Evolutionary conservation across 2,797 vertebrate species (phyloP).

Genomic region (Tapirus indicus): DNA sequence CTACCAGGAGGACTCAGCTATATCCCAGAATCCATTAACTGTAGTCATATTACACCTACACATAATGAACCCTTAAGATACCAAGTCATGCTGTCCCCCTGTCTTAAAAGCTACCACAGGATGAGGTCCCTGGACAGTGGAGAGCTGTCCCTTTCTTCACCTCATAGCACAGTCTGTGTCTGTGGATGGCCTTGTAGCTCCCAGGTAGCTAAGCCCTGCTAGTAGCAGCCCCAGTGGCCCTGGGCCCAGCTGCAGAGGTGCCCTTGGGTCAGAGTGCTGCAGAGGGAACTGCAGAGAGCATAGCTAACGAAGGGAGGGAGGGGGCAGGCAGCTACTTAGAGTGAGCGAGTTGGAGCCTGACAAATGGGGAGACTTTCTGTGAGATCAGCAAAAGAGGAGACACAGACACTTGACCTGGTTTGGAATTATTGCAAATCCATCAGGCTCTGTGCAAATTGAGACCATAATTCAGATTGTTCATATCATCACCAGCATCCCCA

Average conservation of each 20-base stretch:
- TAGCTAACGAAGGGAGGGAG: background rate
- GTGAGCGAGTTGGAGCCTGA: constrained; percentile 57
- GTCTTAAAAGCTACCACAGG: background rate
- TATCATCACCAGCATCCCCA: constrained; percentile 80
- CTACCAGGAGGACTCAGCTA: background rate
- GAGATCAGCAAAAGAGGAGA: constrained; percentile 86
- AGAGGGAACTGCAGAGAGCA: background rate
- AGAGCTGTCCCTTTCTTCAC: background rate
- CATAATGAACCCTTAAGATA: background rate
- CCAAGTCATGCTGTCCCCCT: background rate
- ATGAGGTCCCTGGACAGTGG: too few relatives aligned
- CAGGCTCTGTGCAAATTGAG: constrained; percentile 88
- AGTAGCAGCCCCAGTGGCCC: background rate
- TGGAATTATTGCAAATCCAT: constrained; percentile 88
- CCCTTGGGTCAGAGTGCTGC: background rate
- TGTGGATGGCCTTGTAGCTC: background rate
- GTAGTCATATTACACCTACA: background rate
- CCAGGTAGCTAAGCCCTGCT: background rate
- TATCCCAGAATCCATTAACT: background rate
- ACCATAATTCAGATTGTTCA: constrained; percentile 87
- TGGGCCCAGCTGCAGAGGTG: background rate
- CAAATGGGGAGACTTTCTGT: constrained; percentile 78
- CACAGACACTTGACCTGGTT: constrained; percentile 86
- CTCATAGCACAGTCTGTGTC: background rate
- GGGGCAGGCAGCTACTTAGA: background rate